Percentiles rank a stretch among this genome's conserved stretches.
These are phyloP conservation scores for Phymastichus coffea DNA, from an alignment of 1,140 invertebrate genomes.

Conservation along the genomic window DNA sequence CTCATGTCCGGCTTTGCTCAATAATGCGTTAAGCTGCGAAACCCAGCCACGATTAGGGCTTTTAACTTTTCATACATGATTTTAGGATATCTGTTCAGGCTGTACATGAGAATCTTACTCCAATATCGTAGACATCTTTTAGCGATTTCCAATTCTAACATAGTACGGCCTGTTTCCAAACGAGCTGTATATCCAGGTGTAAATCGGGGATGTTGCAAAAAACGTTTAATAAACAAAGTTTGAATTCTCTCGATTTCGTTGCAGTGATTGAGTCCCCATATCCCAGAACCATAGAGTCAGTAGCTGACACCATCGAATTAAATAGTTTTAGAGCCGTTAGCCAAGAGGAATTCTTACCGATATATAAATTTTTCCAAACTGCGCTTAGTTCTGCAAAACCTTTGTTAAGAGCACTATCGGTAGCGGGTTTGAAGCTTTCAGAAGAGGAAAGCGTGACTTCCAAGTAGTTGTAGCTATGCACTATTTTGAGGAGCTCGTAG, in stretches of 20 bases:
- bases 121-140: neutral
- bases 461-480: neutral
- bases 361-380: neutral
- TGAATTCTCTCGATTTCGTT: neutral
- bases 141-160: neutral
- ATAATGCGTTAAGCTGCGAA: neutral
- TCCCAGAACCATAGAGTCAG: neutral
- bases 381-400: neutral
- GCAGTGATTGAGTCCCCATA: neutral
- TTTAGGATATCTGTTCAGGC: neutral
- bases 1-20: neutral
- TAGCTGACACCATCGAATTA: neutral
- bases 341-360: neutral
- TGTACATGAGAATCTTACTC: neutral
- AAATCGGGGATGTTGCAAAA: neutral
- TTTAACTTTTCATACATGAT: neutral
- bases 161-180: neutral
- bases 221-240: neutral
- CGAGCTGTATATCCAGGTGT: neutral
- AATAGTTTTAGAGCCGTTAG: neutral
- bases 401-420: neutral
- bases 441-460: neutral
- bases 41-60: neutral
- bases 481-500: neutral
- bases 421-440: neutral